Percentiles rank a stretch among this genome's conserved stretches.
These are phyloP conservation scores for Anabacerthia variegaticeps DNA, from an alignment of 2,797 vertebrate genomes.

Conservation along the genomic window DNA sequence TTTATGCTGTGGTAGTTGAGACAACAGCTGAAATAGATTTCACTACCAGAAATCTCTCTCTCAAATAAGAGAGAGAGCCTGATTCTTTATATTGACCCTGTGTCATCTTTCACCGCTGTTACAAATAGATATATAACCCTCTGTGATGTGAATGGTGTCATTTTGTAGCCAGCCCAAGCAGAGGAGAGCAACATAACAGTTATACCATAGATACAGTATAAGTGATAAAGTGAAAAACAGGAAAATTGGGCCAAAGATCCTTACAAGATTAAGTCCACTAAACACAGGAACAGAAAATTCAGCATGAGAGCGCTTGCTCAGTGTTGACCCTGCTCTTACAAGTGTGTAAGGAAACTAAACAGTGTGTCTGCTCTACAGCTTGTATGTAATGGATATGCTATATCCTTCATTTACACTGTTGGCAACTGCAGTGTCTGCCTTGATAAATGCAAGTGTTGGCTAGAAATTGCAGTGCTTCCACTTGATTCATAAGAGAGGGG, in stretches of 20 bases:
- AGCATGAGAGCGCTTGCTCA: neutral
- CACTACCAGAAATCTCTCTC: neutral
- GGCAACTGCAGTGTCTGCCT: neutral
- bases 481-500: neutral
- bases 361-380: neutral
- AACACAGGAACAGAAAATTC: neutral
- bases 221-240: neutral
- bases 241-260: neutral
- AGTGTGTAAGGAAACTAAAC: neutral
- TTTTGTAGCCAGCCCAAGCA: neutral
- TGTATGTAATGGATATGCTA: neutral
- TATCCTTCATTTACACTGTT: neutral
- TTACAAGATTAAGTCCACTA: neutral
- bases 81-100: neutral
- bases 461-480: neutral
- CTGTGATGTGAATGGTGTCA: neutral
- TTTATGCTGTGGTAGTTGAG: neutral
- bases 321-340: neutral
- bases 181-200: neutral
- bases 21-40: slow-evolving; percentile 17
- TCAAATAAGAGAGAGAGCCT: neutral
- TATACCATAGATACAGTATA: neutral
- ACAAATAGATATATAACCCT: rapidly evolving
- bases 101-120: neutral
- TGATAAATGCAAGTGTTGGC: neutral